These are phyloP conservation scores for Rallus crepitans DNA, from an alignment of 2,797 vertebrate genomes.

Conservation along the genomic window DNA sequence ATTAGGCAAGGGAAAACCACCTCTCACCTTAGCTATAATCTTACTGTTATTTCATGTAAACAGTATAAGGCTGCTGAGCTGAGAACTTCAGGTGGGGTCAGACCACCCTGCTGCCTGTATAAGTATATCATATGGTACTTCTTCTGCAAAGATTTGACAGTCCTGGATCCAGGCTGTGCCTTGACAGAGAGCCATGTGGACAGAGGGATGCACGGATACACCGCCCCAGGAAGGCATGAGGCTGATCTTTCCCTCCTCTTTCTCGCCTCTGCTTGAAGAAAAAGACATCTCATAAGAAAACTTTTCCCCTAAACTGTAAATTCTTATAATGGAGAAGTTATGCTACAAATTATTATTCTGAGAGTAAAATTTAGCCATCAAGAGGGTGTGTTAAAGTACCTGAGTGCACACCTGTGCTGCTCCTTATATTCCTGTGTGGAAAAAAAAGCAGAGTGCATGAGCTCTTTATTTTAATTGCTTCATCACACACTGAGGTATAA, in stretches of 20 bases:
- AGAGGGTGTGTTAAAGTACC: neutral
- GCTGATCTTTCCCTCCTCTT: neutral
- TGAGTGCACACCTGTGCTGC: neutral
- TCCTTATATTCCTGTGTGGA: neutral
- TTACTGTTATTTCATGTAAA: neutral
- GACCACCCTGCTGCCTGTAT: constrained; percentile 10
- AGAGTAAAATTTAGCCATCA: neutral
- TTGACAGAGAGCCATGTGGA: neutral
- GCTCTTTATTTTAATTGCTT: neutral
- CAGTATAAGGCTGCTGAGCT: neutral
- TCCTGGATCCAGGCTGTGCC: neutral
- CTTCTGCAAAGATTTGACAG: neutral
- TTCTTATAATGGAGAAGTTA: neutral
- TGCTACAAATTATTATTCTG: neutral
- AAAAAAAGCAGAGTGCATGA: neutral
- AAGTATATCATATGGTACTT: neutral
- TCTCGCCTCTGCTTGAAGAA: neutral
- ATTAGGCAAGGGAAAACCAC: constrained; percentile 4
- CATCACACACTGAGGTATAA: neutral
- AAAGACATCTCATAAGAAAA: neutral
- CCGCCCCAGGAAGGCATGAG: fast-evolving
- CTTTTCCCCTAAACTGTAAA: neutral
- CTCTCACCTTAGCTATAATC: constrained; percentile 1
- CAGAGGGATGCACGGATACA: fast-evolving
- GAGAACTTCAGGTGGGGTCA: neutral